Evolutionary conservation across 2,797 vertebrate species (phyloP), one percentile per base, ranked within the genome.

Genomic region (Sorex maritimensis): DNA sequence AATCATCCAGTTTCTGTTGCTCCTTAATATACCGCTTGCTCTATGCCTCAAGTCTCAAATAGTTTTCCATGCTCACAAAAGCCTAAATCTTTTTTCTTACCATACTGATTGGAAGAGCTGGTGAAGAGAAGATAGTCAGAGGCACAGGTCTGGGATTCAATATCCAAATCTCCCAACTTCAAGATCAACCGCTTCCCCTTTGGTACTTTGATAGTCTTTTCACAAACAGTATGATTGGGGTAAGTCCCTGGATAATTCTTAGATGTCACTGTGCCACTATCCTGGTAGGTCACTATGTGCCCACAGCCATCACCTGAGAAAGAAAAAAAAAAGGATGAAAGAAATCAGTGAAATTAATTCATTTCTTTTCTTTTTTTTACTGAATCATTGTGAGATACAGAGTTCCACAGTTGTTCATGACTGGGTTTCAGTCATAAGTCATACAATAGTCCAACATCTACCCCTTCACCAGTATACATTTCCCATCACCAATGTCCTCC

Each of bases 201-300:
- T 10, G 98, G 97, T 81, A 98, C 98, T 30, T 94, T 95, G 87
- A 99, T 98, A 49, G 96, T 98, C 97, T 98, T 98, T 94, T 99
- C 98, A 44, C 98, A 99, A 63, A 97, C 84, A 2, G 98, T 99
- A 91, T 98, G 97, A 96, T 99, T 99, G 88, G 99, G 98, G 78
- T 99, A 99, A 0, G 98, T 98, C 81, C 98, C 97, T 28, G 99
- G 99, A 95, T 99, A 99, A 97, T 99, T 98, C 95, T 98, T 99
- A n/a, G 98, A 99, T 58, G 98, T 98, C 86, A 99, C 88, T 0
- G 98, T 98, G 63, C 99, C 99, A 15, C 99, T 99, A 91, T 98
- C 98, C 77, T 98, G 98, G 75, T 98, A 98, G 92, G 98, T 97
- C 91, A 98, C 97, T 17, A 96, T 96, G 91, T 98, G 98, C 24